Base-by-base conservation (phyloP, 2,888 invertebrate genomes). In the Callimorpha dominula region DNA sequence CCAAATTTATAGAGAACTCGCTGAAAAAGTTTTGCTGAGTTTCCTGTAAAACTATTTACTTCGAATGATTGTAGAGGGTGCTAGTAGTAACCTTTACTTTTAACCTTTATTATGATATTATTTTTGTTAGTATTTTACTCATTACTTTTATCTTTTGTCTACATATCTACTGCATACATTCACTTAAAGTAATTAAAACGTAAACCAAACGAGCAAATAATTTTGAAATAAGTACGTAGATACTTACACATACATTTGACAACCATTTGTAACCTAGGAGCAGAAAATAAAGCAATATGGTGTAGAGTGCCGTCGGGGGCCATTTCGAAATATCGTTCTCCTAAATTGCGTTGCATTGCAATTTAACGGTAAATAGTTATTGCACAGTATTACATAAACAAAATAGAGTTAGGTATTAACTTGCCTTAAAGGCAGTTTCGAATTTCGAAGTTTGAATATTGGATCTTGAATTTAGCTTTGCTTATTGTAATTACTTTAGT, bases 301-400 rank as follows among this genome's bases (percentile, higher is more conserved):
- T 1, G 31, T 20, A 57, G 20, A 57, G 20, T 57, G 20, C n/a
- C 69, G 9, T 60, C 43, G 31, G 57, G 31, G 62, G 57, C 60
- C 50, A 76, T 75, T 73, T 68, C 76, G 63, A 74, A 78, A 81
- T 78, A 81, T 74, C 65, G 52, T 50, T 63, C 50, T 72, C 70
- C 71, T 68, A 79, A 83, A 78, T 74, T 75, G 72, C 43, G 31
- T 12, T 64, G 17, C 40, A 65, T 40, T 68, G 46, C 42, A 68
- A 73, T 74, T 74, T 60, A 68, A 74, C 52, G 63, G 68, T 76
- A 82, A 62, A 71, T 75, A 66, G 68, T 65, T 73, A 73, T 78
- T 70, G 54, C 43, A 50, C 67, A 50, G 68, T 73, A 73, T 75
- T 80, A 68, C 69, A 70, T 72, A 75, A 17, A 46, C 71, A 20